phyloP scores from a whole-genome alignment of 2,113 vertebrate species.

The Sapayoa aenigma region DNA sequence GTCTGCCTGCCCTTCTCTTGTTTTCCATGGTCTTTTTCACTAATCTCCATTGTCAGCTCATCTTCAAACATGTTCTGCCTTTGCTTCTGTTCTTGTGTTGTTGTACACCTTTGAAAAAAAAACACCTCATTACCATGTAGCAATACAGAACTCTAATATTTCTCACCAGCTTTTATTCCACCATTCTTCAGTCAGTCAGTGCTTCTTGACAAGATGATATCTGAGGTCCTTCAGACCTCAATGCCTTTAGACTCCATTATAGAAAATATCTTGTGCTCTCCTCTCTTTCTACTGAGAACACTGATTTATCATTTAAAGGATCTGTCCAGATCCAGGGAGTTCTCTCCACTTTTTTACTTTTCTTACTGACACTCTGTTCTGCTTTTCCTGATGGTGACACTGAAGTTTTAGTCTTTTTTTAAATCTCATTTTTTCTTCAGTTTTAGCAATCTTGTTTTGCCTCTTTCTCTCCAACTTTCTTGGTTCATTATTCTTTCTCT shows the following conservation, averaged over 20 bases:
- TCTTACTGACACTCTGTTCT: neutral
- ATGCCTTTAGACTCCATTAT: neutral
- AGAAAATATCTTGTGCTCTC: neutral
- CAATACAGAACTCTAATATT: neutral
- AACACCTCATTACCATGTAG: neutral
- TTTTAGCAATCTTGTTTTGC: neutral
- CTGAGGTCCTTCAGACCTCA: neutral
- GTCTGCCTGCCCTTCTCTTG: neutral
- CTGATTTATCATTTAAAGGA: neutral
- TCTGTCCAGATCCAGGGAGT: neutral
- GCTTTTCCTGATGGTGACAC: neutral
- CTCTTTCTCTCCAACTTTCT: neutral
- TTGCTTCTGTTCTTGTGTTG: neutral
- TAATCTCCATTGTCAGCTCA: neutral
- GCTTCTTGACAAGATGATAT: neutral
- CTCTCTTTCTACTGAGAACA: neutral
- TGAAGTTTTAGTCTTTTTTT: neutral
- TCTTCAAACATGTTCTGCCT: neutral
- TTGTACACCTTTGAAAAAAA: neutral
- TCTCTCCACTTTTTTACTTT: neutral
- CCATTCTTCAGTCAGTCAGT: neutral
- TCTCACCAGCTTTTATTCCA: neutral
- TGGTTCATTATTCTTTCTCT: neutral
- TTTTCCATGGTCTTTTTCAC: constrained; percentile 1
- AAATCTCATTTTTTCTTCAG: neutral